Conservation (phyloP, 1,140 invertebrate species). For the Kradibia gibbosae region DNA sequence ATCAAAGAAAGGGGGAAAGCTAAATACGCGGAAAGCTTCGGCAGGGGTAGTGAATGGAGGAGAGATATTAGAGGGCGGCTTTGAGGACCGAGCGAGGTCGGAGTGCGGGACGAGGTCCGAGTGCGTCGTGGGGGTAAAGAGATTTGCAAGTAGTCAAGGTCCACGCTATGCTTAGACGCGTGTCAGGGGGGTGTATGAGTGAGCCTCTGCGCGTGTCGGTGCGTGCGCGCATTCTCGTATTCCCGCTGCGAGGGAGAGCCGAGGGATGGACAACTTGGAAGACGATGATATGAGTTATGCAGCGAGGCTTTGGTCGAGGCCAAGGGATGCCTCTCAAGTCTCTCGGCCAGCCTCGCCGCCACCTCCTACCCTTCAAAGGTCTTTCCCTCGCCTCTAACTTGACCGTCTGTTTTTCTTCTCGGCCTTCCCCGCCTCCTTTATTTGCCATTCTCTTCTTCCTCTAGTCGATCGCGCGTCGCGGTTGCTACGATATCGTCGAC, state of each 20-base stretch:
- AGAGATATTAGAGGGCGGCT: neutral
- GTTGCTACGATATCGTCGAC: neutral
- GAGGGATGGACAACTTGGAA: constrained; percentile 56
- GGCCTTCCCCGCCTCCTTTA: neutral
- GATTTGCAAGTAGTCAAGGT: constrained; percentile 38
- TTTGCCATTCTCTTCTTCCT: constrained; percentile 6
- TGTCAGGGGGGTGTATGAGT: no score
- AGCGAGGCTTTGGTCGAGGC: constrained; percentile 67
- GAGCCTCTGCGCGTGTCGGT: constrained; percentile 8
- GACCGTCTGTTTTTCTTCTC: constrained; percentile 42
- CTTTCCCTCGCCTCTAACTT: constrained; percentile 30
- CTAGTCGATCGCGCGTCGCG: constrained; percentile 2
- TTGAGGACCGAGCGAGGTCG: neutral
- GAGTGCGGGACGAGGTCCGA: neutral
- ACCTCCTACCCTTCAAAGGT: constrained; percentile 8
- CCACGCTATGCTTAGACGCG: constrained; percentile 30
- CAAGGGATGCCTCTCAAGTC: constrained; percentile 72
- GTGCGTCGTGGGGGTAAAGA: constrained; percentile 26
- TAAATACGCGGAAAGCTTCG: constrained; percentile 7
- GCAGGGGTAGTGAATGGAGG: neutral
- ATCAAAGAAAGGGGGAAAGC: neutral
- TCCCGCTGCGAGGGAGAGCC: constrained; percentile 49
- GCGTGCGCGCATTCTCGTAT: no score
- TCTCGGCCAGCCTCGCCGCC: constrained; percentile 59
- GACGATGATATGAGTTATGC: constrained; percentile 69